A percentile compares a stretch with the other conserved stretches of the same genome.
Evolutionary conservation across 2,888 invertebrate genomes (phyloP).

Genomic region (Vesta saturnalis): DNA sequence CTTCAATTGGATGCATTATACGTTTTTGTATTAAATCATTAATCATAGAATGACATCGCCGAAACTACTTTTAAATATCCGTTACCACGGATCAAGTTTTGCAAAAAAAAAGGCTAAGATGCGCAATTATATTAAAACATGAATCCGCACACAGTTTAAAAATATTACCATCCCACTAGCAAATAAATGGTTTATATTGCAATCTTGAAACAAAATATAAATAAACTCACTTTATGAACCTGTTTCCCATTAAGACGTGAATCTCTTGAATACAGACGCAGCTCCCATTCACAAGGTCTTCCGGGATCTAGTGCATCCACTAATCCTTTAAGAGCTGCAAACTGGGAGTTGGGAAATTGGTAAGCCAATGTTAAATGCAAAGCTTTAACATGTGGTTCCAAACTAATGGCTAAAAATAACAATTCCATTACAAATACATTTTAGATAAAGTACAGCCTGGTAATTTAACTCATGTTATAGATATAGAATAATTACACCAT

Average conservation of each 20-base stretch:
- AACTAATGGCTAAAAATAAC: conserved; percentile 69
- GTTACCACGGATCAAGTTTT: no score
- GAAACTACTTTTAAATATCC: no score
- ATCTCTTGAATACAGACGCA: conserved; percentile 88
- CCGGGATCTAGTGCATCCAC: conserved; percentile 77
- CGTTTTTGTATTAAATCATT: no score
- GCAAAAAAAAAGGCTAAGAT: no score
- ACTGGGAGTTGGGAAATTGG: conserved; percentile 81
- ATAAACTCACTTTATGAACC: conserved; percentile 61
- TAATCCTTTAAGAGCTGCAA: conserved; percentile 75
- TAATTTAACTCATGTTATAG: background rate
- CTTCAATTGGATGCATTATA: no score
- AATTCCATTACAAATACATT: background rate
- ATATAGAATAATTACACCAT: no score
- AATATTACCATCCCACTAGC: no score
- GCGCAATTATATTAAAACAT: no score
- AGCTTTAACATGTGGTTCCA: conserved; percentile 85
- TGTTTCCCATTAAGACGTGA: conserved; percentile 77
- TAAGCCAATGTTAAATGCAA: conserved; percentile 90
- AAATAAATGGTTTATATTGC: no score
- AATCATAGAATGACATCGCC: no score
- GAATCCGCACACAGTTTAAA: no score
- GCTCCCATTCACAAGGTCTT: conserved; percentile 80
- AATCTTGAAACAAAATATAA: no score
- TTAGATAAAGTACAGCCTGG: background rate